Conservation (phyloP, 2,797 vertebrate genomes). For the Phoeniculus purpureus region DNA sequence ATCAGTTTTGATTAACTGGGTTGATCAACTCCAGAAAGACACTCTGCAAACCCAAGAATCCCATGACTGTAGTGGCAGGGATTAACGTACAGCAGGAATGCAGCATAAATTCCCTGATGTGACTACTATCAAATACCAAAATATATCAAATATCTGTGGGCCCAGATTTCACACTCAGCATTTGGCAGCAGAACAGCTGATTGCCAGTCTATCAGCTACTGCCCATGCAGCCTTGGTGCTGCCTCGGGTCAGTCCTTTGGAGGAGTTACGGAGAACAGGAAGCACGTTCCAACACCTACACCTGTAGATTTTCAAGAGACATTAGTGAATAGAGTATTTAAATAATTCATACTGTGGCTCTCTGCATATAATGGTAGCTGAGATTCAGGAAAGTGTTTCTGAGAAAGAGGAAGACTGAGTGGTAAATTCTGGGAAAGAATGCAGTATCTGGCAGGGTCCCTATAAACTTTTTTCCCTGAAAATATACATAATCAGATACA, state of each 20-base stretch:
- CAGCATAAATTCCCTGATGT: neutral
- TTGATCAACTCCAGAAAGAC: neutral
- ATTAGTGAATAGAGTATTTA: neutral
- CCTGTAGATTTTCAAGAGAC: neutral
- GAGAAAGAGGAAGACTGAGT: neutral
- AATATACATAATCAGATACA: neutral
- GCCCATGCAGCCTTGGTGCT: neutral
- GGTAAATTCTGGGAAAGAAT: slow-evolving; percentile 22
- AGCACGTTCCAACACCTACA: neutral
- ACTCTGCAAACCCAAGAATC: neutral
- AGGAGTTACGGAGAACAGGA: neutral
- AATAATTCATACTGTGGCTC: slow-evolving; percentile 10
- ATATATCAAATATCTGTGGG: neutral
- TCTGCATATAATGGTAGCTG: slow-evolving; percentile 13
- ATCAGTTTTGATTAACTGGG: neutral
- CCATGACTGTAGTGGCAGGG: neutral
- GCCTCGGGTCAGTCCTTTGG: neutral
- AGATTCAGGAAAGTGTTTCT: neutral
- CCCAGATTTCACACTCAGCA: neutral
- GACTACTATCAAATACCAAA: neutral
- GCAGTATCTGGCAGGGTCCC: neutral
- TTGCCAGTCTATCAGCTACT: neutral
- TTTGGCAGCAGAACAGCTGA: neutral
- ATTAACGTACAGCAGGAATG: neutral
- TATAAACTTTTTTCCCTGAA: neutral